phyloP scores from a whole-genome alignment of 2,113 vertebrate genomes.

The Anguilla japonica region DNA sequence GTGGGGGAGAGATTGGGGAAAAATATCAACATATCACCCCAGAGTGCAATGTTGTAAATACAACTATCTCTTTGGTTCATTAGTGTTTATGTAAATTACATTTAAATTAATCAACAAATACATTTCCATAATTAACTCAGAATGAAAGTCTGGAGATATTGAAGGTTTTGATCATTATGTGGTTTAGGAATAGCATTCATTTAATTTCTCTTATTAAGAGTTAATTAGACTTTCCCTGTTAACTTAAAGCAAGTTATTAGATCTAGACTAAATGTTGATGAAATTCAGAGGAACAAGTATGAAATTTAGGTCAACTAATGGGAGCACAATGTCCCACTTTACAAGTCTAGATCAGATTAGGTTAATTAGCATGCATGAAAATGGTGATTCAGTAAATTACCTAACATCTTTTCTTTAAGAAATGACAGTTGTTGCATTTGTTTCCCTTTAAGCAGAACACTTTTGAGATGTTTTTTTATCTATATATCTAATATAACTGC shows the following conservation, averaged over 20 bases:
- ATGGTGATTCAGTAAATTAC: slow-evolving; percentile 62
- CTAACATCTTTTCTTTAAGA: slow-evolving; percentile 55
- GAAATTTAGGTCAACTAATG: slow-evolving; percentile 76
- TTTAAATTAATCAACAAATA: slow-evolving; percentile 32
- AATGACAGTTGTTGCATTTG: slow-evolving; percentile 41
- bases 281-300: slow-evolving; percentile 68
- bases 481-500: not conserved
- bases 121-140: slow-evolving; percentile 33
- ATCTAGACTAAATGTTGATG: slow-evolving; percentile 76
- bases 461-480: not conserved
- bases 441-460: not conserved
- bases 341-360: slow-evolving; percentile 62
- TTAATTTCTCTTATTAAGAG: slow-evolving; percentile 47
- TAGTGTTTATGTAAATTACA: slow-evolving; percentile 38
- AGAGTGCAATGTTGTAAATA: slow-evolving; percentile 58
- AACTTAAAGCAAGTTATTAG: slow-evolving; percentile 77
- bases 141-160: slow-evolving; percentile 43
- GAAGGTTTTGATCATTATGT: slow-evolving; percentile 34
- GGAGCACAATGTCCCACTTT: slow-evolving; percentile 71
- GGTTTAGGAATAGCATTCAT: slow-evolving; percentile 35
- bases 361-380: slow-evolving; percentile 72
- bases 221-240: slow-evolving; percentile 46
- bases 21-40: slow-evolving; percentile 54
- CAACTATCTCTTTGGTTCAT: slow-evolving; percentile 23
- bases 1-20: not conserved